Evolutionary conservation across 1,140 invertebrate genomes (phyloP).

Genomic region (Trialeurodes vaporariorum): DNA sequence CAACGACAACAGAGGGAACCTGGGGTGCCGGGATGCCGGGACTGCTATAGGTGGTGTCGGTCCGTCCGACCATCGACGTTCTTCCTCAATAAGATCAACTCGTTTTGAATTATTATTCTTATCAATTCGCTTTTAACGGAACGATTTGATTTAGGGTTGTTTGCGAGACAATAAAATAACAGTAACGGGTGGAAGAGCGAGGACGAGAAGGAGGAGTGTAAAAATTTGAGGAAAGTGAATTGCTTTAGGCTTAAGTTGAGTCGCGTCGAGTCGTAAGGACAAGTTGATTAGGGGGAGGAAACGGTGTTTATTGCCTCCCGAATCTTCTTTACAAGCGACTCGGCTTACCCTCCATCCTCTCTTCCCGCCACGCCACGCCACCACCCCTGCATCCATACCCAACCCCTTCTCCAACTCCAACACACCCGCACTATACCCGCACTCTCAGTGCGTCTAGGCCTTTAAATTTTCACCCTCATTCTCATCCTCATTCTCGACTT

Average conservation of each 20-base stretch:
- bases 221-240: slow-evolving; percentile 1
- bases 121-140: neutral
- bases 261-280: neutral
- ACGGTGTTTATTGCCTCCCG: neutral
- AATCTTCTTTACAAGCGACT: neutral
- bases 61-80: too few species aligned
- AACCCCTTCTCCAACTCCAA: too few species aligned
- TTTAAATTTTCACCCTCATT: neutral
- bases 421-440: too few species aligned
- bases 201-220: too few species aligned
- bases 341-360: neutral
- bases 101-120: neutral
- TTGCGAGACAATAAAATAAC: neutral
- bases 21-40: too few species aligned
- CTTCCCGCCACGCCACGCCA: neutral
- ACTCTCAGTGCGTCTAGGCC: neutral
- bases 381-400: too few species aligned
- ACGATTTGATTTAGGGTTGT: slow-evolving; percentile 1
- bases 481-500: too few species aligned
- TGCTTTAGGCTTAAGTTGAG: neutral
- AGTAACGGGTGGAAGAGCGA: neutral
- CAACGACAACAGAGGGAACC: too few species aligned
- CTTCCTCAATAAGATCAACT: too few species aligned
- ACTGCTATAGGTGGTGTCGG: too few species aligned
- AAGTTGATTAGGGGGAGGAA: neutral